Evolutionary conservation across 2,888 invertebrate species (phyloP).

Genomic region (Cynaeus angustus): DNA sequence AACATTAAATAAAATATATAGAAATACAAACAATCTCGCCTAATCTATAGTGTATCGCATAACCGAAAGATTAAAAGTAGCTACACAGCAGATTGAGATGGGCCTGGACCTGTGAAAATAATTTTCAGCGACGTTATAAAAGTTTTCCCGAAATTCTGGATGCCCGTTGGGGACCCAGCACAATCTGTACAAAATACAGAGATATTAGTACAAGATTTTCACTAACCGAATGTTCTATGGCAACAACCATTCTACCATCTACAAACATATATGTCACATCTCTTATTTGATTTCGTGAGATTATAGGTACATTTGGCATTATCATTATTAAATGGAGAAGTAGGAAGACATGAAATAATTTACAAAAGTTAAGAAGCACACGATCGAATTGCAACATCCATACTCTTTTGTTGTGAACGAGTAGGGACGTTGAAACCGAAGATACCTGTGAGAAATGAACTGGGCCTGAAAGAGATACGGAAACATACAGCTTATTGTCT

Average conservation of each 20-base stretch:
- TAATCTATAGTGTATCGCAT: conserved; percentile 30
- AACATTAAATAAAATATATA: conserved; percentile 51
- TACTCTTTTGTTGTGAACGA: conserved; percentile 17
- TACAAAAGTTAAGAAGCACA: conserved; percentile 47
- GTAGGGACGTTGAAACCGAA: conserved; percentile 14
- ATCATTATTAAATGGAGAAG: conserved; percentile 57
- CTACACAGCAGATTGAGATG: conserved; percentile 42
- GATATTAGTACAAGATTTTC: conserved; percentile 49
- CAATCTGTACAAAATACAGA: conserved; percentile 48
- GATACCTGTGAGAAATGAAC: conserved; percentile 21
- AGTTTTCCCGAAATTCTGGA: conserved; percentile 35
- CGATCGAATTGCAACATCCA: conserved; percentile 16
- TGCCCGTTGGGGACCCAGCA: conserved; percentile 29
- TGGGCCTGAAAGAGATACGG: conserved; percentile 38
- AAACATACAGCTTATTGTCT: conserved; percentile 61
- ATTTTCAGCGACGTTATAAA: conserved; percentile 29
- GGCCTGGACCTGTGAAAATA: conserved; percentile 37
- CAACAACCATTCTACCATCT: conserved; percentile 63
- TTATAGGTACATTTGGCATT: conserved; percentile 67
- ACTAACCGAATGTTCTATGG: conserved; percentile 63
- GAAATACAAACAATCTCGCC: conserved; percentile 43
- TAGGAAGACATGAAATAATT: conserved; percentile 61
- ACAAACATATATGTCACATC: conserved; percentile 65
- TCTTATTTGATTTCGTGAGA: conserved; percentile 62
- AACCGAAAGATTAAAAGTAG: conserved; percentile 27